Base-by-base conservation (phyloP, 2,888 invertebrate species). In the Agrochola macilenta region DNA sequence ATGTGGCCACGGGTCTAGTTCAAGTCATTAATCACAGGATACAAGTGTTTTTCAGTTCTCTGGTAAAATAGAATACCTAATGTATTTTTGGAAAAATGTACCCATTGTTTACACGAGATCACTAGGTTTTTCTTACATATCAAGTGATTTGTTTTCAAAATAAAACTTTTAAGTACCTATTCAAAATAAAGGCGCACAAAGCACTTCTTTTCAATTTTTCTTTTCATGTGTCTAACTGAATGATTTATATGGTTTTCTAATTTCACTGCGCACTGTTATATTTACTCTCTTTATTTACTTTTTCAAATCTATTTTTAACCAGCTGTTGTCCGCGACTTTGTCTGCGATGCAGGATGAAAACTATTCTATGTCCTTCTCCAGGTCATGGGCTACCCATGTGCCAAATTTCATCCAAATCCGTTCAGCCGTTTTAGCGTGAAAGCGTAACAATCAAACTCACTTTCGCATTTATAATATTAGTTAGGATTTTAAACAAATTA, bases 11-110 rank as follows among this genome's bases (percentile, higher is more conserved):
- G 57, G 82, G 69, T 66, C 46, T 66, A 30, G 46, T 57, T 61
- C 14, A 49, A 63, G 57, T 54, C 75, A 84, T 82, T 80, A 75
- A 82, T 82, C 80, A 84, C 58, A 39, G 26, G 52, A 43, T 82
- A 79, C 74, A 64, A 81, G 64, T 54, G 46, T 58, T 82, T 83
- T 82, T 75, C n/a, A 66, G 52, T 35, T 49, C 39, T 63, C 35
- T 60, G 9, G 17, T 61, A 57, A 66, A 65, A 39, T 76, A 74
- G 35, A 49, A 69, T 61, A n/a, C n/a, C n/a, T n/a, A 83, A 83
- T 57, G 39, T 65, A 52, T 54, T 63, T 66, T 65, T 58, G 35
- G 26, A 61, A 69, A 69, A 70, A 66, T n/a, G 35, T 43, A 35
- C 4, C 35, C 17, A 39, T 79, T 74, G 43, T 75, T 79, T 71